Evolutionary conservation across 2,113 vertebrate species (phyloP), one percentile per base, ranked within the genome.

Genomic region (Polypterus bichir): DNA sequence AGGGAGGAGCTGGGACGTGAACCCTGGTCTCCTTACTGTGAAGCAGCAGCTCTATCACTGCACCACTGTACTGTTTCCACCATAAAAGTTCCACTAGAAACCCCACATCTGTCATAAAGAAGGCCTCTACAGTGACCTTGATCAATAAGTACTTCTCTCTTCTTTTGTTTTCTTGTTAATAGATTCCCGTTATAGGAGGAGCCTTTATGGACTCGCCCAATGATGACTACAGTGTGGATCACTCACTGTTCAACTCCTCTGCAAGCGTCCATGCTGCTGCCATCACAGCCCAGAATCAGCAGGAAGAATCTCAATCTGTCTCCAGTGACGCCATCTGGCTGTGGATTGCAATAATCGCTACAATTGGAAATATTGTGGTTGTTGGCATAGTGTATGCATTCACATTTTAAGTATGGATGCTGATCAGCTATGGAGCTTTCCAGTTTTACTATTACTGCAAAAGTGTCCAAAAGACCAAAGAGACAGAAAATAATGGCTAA

Each of bases 161-260:
- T 27, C 27, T n/a, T 47, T 57, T 7, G 9, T 67, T 2, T 75
- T 60, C 61, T 73, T 49, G 66, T 71, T 66, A n/a, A n/a, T 83
- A 98, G 96, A 86, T 98, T 77, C 96, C 96, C 53, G 92, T 98
- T 44, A 97, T 98, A 92, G 94, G 92, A 62, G 96, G 93, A 9
- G 94, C 90, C 46, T 98, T 98, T 80, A 96, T 98, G 96, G 96
- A 97, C 81, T 94, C 96, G 0, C 88, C 93, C 57, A 93, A 91
- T 0, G 93, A 97, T 44, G 94, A 98, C 79, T 97, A 96, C 83
- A 92, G 92, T 51, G 86, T 88, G 0, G 96, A 98, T 27, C 94
- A 97, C 74, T 97, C 94, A 3, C 87, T 97, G 73, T 98, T 97
- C 71, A 97, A 94, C 80, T 97, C 96, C 1, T 94, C 94, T 0